Base-by-base conservation (phyloP, 2,888 invertebrate genomes). In the Hydroisotoma schaefferi region DNA sequence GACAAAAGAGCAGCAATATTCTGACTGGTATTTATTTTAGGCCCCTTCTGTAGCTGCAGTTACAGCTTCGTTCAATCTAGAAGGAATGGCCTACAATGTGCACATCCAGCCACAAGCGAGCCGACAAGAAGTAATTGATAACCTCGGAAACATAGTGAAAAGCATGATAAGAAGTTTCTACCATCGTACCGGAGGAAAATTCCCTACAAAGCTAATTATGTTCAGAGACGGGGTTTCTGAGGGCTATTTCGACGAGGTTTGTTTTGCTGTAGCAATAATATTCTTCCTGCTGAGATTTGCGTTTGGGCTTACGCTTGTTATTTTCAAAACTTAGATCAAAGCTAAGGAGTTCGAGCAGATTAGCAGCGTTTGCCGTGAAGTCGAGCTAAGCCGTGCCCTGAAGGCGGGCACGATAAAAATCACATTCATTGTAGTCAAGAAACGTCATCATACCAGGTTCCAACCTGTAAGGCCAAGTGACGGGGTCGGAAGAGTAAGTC, bases 381-480 rank as follows among this genome's bases (percentile, higher is more conserved):
- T 82, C 47, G 79, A 80, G 69, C 71, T 76, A 1, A 79, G 77
- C 46, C 83, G 82, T 73, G 79, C 80, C 70, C 83, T 83, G 4
- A 80, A 80, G n/a, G n/a, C n/a, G n/a, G n/a, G n/a, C n/a, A n/a
- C n/a, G 8, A 40, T 40, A 15, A 40, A 40, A 15, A 80, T 82
- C 58, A 83, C 83, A 15, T 83, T 82, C 74, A 78, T 83, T 58
- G 81, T 82, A 8, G 83, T 83, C 22, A 83, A 83, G 76, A 83
- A 83, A 69, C 75, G 83, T 18, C 83, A 83, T 73, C 82, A 83
- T 75, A 82, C 82, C 1, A 76, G 83, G 37, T 59, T 71, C 25
- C 68, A 64, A 40, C 62, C 69, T 8, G 81, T 44, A 75, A 81
- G 52, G 81, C 82, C 74, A 81, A 81, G 71, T 77, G 81, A 82